Percentiles rank a stretch among this genome's conserved stretches.
Conservation (phyloP, 2,888 invertebrate genomes). For the Sympetrum striolatum region DNA sequence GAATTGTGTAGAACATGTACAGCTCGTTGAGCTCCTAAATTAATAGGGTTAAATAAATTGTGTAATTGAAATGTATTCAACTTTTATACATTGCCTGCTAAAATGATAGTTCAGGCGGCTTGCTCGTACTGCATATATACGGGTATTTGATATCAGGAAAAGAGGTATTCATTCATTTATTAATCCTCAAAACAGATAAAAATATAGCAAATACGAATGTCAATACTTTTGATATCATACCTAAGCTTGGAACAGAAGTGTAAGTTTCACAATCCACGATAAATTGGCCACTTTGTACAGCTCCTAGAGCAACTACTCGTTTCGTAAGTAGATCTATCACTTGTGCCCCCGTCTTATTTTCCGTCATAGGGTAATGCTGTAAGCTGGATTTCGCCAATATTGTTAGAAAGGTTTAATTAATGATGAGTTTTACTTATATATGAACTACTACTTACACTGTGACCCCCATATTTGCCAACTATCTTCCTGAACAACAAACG, state of each 20-base stretch:
- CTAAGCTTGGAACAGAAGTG: constrained; percentile 76
- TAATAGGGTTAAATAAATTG: constrained; percentile 31
- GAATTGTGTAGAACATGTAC: constrained; percentile 95
- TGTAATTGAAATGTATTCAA: background rate
- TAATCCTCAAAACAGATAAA: no score
- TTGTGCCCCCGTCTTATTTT: constrained; percentile 89
- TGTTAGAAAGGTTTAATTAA: no score
- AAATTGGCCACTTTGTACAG: constrained; percentile 87
- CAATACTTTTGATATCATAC: constrained; percentile 54
- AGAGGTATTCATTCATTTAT: no score
- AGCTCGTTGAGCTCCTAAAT: constrained; percentile 75
- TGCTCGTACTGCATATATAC: no score
- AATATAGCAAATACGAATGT: no score
- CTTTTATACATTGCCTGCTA: no score
- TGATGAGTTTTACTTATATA: background rate
- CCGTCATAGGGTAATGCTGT: constrained; percentile 85
- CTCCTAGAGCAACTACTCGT: constrained; percentile 84
- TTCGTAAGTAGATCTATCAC: constrained; percentile 87
- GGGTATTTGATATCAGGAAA: no score
- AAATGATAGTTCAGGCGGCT: no score
- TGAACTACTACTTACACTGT: constrained; percentile 64
- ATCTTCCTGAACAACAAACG: background rate
- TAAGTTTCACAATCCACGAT: constrained; percentile 95
- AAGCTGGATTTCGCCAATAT: constrained; percentile 62
- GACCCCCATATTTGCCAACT: constrained; percentile 66